phyloP scores from a whole-genome alignment of 2,888 invertebrate genomes.

The Odontocolon sp. region DNA sequence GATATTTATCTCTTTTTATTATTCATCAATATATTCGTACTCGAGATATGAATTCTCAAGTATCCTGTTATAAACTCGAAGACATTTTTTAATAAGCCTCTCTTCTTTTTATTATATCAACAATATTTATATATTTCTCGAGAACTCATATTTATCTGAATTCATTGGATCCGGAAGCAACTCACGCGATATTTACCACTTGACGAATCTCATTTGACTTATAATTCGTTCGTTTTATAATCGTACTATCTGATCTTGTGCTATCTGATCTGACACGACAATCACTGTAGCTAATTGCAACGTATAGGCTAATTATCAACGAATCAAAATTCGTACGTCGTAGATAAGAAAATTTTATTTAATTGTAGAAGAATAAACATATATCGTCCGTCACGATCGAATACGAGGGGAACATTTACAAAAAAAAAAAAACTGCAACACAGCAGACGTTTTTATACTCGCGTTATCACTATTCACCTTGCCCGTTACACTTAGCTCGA shows the following conservation, averaged over 20 bases:
- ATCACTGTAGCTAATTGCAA: background rate
- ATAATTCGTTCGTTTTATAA: constrained; percentile 18
- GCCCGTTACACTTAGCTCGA: background rate
- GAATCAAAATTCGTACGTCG: constrained; percentile 5
- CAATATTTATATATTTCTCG: too few relatives aligned
- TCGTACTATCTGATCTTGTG: background rate
- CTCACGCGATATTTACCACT: constrained; percentile 5
- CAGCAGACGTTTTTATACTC: constrained; percentile 2
- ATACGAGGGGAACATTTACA: background rate
- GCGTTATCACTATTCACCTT: background rate
- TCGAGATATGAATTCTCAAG: too few relatives aligned
- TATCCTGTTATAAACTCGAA: too few relatives aligned
- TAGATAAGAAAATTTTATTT: too few relatives aligned
- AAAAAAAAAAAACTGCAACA: constrained; percentile 7
- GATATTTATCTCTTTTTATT: too few relatives aligned
- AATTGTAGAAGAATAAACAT: background rate
- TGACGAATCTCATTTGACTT: background rate
- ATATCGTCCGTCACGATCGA: background rate
- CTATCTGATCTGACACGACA: background rate
- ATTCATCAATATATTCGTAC: too few relatives aligned
- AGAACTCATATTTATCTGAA: background rate
- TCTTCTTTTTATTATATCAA: too few relatives aligned
- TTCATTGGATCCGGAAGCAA: constrained; percentile 28
- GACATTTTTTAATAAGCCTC: too few relatives aligned
- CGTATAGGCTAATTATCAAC: background rate